Conservation (phyloP, 2,888 invertebrate species). For the Pinctada fucata region DNA sequence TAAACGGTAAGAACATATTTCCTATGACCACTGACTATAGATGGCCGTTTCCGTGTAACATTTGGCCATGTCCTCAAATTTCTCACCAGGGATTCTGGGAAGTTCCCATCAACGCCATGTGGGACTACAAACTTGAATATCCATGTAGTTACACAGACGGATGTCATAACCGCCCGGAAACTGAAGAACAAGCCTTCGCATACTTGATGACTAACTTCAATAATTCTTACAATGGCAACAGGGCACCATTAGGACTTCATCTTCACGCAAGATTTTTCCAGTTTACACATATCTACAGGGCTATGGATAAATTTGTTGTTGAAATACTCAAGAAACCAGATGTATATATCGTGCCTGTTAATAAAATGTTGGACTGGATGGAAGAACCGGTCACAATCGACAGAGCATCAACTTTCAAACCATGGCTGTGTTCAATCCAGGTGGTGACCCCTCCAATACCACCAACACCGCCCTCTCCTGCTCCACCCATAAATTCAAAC, state of each 20-base stretch:
- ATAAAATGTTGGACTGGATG: slow-evolving; percentile 28
- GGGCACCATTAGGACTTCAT: slow-evolving; percentile 31
- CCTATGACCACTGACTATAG: slow-evolving; percentile 35
- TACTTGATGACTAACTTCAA: slow-evolving; percentile 41
- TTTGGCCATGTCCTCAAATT: slow-evolving; percentile 23
- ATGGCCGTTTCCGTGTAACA: slow-evolving; percentile 36
- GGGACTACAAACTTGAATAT: slow-evolving; percentile 26
- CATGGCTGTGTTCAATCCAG: slow-evolving; percentile 10
- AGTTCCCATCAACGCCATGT: slow-evolving; percentile 38
- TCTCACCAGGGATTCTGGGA: slow-evolving; percentile 37
- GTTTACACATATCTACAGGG: slow-evolving; percentile 5
- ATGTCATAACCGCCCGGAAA: slow-evolving; percentile 30
- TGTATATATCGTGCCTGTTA: slow-evolving; percentile 20
- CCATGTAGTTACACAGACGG: slow-evolving; percentile 35
- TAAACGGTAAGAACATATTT: slow-evolving; percentile 15
- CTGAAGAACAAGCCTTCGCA: slow-evolving; percentile 21
- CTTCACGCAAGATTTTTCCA: slow-evolving; percentile 17
- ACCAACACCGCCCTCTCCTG: slow-evolving; percentile 1
- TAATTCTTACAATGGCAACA: slow-evolving; percentile 30
- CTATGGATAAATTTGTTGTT: slow-evolving; percentile 15
- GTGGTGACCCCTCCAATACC: neutral
- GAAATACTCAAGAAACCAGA: slow-evolving; percentile 9
- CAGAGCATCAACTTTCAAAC: neutral
- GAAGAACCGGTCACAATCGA: slow-evolving; percentile 11
- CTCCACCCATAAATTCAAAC: slow-evolving; percentile 5